A percentile compares a stretch with the other conserved stretches of the same genome.
Conservation (phyloP, 2,113 vertebrate species). For the Misgurnus anguillicaudatus region DNA sequence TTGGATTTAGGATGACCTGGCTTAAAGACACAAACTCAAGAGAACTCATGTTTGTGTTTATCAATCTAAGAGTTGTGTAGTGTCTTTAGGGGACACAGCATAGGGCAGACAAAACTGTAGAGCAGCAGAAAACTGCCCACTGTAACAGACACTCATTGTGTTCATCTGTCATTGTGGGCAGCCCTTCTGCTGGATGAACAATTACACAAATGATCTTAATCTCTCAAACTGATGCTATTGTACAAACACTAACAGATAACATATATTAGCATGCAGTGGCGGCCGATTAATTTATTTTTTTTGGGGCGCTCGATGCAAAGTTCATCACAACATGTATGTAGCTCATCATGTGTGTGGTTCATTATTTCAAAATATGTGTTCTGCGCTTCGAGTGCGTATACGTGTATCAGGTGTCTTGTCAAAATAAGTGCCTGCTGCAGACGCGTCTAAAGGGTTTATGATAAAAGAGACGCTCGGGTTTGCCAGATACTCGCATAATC, state of each 20-base stretch:
- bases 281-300: no score
- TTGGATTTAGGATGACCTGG: background rate
- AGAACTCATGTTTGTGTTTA: background rate
- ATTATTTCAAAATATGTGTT: no score
- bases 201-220: background rate
- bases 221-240: conserved; percentile 21
- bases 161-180: conserved; percentile 22
- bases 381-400: no score
- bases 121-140: conserved; percentile 1
- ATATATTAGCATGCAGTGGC: background rate
- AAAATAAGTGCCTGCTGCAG: no score
- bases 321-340: no score
- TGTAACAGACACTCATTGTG: background rate
- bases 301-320: no score
- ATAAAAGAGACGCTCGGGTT: no score
- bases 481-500: no score
- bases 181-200: conserved; percentile 25
- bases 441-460: no score
- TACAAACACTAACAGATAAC: conserved; percentile 14
- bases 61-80: background rate
- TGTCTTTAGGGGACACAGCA: conserved; percentile 12
- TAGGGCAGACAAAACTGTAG: background rate
- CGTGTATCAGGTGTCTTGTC: no score
- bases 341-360: no score
- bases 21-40: background rate